These are phyloP conservation scores for Magallana ariakensis DNA, from an alignment of 1,140 invertebrate genomes.

Conservation along the genomic window DNA sequence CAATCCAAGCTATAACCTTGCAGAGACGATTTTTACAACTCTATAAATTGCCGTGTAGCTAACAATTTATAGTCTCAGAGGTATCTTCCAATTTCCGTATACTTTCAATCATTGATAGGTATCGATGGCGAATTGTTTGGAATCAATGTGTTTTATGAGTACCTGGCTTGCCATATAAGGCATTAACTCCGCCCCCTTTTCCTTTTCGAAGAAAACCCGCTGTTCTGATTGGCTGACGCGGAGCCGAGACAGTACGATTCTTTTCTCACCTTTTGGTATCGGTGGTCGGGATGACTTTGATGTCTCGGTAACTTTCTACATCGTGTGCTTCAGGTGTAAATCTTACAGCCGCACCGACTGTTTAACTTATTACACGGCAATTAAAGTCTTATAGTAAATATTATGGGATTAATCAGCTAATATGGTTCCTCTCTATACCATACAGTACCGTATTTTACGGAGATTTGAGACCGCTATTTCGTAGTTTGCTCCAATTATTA, in stretches of 20 bases:
- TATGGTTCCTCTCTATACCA: background rate
- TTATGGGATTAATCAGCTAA: constrained; percentile 10
- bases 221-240: background rate
- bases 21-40: constrained; percentile 40
- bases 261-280: constrained; percentile 12
- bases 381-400: constrained; percentile 27
- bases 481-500: background rate
- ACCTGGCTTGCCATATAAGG: constrained; percentile 35
- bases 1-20: constrained; percentile 21
- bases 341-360: background rate
- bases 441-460: background rate
- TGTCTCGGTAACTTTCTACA: constrained; percentile 1
- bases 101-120: constrained; percentile 47
- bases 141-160: constrained; percentile 40
- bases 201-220: background rate
- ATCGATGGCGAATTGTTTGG: constrained; percentile 29
- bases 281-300: constrained; percentile 33
- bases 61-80: constrained; percentile 47
- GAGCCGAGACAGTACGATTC: constrained; percentile 19
- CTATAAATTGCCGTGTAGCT: constrained; percentile 39
- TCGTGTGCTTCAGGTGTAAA: constrained; percentile 13
- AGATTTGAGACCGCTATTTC: background rate
- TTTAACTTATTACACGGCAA: background rate
- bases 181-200: constrained; percentile 2
- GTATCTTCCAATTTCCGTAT: constrained; percentile 44